Base-by-base conservation (phyloP, 1,140 invertebrate genomes). In the Metaphire vulgaris region DNA sequence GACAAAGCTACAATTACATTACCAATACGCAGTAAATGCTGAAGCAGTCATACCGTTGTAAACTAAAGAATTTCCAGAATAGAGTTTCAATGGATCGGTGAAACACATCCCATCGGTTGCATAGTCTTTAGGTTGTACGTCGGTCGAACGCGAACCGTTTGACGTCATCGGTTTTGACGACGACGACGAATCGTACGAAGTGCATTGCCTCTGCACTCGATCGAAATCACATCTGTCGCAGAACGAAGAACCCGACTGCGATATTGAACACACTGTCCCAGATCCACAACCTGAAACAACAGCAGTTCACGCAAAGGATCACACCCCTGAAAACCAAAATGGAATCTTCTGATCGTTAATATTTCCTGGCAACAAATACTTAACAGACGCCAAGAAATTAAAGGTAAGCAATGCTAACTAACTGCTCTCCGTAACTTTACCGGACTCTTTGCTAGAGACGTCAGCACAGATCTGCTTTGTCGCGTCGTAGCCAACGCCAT, bases 181-280 rank as follows among this genome's bases (percentile, higher is more conserved):
- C 41, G 21, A 56, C 41, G 21, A 56, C 21, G 41, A 21, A 56
- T 21, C 21, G 41, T 12, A 56, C 6, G 41, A 56, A 12, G 21
- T 56, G 41, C 41, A 56, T 56, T 56, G 41, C 6, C 21, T 34
- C 15, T n/a, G 33, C 2, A 1, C 21, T 76, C 79, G 76, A 73
- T 85, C 77, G 79, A 84, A 86, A 74, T 86, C 80, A 81, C 85
- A 86, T 28, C 78, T 71, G 68, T 84, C 80, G 81, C 85, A 86
- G 72, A 79, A 81, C 31, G 85, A 83, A 33, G 64, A 77, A 28
- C 68, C 72, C 34, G 71, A 73, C 72, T 82, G 76, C 14, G 66
- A 72, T 1, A 80, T 29, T 0, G 81, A 78, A 77, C 85, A 86
- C 14, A 83, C 78, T 14, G 76, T 81, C 21, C 84, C 83, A 6